Base-by-base conservation (phyloP, 2,113 vertebrate genomes). In the Pangasianodon hypophthalmus region DNA sequence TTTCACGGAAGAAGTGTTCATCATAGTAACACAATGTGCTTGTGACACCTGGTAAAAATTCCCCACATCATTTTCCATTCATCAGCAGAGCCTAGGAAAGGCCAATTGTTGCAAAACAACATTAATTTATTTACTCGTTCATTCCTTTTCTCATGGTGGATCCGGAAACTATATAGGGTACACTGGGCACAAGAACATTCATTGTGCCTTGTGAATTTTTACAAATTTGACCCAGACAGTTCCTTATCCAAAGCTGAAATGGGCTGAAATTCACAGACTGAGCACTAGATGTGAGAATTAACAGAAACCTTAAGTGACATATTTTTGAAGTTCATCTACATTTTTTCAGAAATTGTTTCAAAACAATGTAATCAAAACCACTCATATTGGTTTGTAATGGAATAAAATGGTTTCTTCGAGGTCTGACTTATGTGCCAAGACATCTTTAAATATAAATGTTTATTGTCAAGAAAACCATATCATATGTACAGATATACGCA, bases 1-100 rank as follows among this genome's bases (percentile, higher is more conserved):
- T 41, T 82, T 88, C 60, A 83, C 81, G 77, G 77, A 88, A 81
- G 46, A 62, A 81, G 52, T 26, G 18, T 67, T 37, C 44, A 69
- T 67, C 19, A 64, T 50, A 48, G 41, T 16, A 71, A 71, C 62
- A 71, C 9, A 16, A 84, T 73, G 80, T 58, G 58, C 48, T 32
- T 58, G 24, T 84, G 50, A 19, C 79, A 56, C 60, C 60, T 67
- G 46, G 32, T 52, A 62, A 88, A 81, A 88, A 67, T 29, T n/a
- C 21, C 14, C 19, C 46, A 41, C 32, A 32, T 64, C 7, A 64
- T 64, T 50, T 67, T 88, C 8, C 41, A 64, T 67, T 81, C 44
- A 54, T 58, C 11, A 69, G 50, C 46, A 88, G 16, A 52, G 71
- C 9, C 32, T 46, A 46, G 29, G 41, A 62, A 79, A 87, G 13